Evolutionary conservation across 2,888 invertebrate species (phyloP).

Genomic region (Myathropa florea): DNA sequence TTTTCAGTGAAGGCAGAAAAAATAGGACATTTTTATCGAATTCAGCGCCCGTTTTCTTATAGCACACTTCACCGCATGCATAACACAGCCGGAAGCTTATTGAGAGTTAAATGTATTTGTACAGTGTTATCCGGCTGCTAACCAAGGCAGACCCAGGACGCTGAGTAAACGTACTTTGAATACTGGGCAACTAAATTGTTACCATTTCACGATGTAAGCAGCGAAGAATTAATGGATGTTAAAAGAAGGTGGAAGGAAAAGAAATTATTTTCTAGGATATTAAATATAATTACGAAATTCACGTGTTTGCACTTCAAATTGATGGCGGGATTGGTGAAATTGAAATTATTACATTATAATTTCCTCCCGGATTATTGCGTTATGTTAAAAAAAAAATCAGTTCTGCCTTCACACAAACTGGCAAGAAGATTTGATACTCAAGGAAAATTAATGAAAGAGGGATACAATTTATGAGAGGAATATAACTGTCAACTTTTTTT

Average conservation of each 20-base stretch:
- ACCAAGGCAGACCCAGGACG: constrained; percentile 7
- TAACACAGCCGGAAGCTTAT: constrained; percentile 59
- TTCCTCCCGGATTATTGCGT: not conserved
- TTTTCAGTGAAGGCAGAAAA: constrained; percentile 31
- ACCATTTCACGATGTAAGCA: not conserved
- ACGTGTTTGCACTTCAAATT: constrained; percentile 48
- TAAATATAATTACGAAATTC: constrained; percentile 55
- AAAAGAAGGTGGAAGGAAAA: constrained; percentile 27
- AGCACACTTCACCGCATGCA: constrained; percentile 49
- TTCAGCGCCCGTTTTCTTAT: constrained; percentile 51
- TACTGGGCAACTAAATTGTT: not conserved
- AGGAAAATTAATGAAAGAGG: too few relatives aligned
- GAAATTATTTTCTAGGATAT: constrained; percentile 56
- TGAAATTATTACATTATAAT: not conserved
- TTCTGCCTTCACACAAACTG: too few relatives aligned
- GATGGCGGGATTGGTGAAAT: not conserved
- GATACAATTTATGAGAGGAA: too few relatives aligned
- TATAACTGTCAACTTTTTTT: too few relatives aligned
- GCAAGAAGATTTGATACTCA: too few relatives aligned
- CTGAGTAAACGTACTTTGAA: constrained; percentile 7
- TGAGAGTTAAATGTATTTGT: constrained; percentile 67
- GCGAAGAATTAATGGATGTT: constrained; percentile 51
- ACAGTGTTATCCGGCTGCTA: constrained; percentile 67
- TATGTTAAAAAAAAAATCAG: not conserved
- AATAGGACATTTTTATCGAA: constrained; percentile 57